Evolutionary conservation across 2,888 invertebrate genomes (phyloP).

Genomic region (Iselma pallidipennis): DNA sequence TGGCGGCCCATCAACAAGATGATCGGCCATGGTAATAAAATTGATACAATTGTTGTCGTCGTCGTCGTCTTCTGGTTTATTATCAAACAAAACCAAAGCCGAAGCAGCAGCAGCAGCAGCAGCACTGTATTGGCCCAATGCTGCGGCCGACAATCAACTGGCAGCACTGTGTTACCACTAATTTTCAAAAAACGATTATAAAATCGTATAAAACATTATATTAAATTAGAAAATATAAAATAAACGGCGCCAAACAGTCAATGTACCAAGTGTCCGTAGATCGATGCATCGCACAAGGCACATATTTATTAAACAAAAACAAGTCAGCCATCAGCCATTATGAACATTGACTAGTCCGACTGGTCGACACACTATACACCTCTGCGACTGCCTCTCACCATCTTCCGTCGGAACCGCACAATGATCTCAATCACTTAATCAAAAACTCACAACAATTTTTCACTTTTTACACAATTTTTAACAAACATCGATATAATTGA

Average conservation of each 20-base stretch:
- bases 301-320: constrained; percentile 67
- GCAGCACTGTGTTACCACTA: constrained; percentile 52
- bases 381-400: constrained; percentile 69
- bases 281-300: constrained; percentile 76
- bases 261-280: constrained; percentile 71
- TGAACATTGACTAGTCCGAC: constrained; percentile 72
- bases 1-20: constrained; percentile 93
- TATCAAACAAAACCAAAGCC: constrained; percentile 60
- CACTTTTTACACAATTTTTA: constrained; percentile 59
- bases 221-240: constrained; percentile 53
- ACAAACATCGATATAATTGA: constrained; percentile 53
- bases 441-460: constrained; percentile 63
- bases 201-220: constrained; percentile 55
- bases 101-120: too few relatives aligned
- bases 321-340: constrained; percentile 81
- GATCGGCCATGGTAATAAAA: constrained; percentile 82
- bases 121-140: constrained; percentile 54
- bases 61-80: constrained; percentile 1
- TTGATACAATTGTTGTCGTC: constrained; percentile 39
- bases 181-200: constrained; percentile 55
- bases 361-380: constrained; percentile 61
- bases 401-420: constrained; percentile 74
- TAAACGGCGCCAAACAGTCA: constrained; percentile 61
- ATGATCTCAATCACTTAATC: constrained; percentile 63
- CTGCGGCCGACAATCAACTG: constrained; percentile 51